These are phyloP conservation scores for Oeneis ivallda DNA, from an alignment of 2,888 invertebrate species.

Conservation along the genomic window DNA sequence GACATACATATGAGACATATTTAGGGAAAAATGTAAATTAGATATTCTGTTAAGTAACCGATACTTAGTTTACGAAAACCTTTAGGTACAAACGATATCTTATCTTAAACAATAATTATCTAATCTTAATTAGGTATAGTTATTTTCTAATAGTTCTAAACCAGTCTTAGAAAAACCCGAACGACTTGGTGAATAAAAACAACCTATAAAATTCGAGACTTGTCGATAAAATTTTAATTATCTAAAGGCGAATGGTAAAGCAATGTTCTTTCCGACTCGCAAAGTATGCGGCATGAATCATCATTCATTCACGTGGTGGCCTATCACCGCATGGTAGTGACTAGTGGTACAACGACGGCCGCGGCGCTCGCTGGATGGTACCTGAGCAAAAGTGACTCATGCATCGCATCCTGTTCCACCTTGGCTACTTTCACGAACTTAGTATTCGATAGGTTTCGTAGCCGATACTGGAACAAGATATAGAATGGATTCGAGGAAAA, in stretches of 20 bases:
- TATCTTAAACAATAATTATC: too few relatives aligned
- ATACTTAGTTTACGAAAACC: too few relatives aligned
- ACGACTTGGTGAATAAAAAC: neutral
- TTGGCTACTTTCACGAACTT: constrained; percentile 70
- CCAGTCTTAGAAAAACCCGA: neutral
- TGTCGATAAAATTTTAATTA: constrained; percentile 4
- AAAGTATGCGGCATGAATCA: constrained; percentile 58
- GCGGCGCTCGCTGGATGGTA: constrained; percentile 62
- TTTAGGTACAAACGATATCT: too few relatives aligned
- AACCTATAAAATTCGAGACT: neutral
- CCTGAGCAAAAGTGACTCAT: constrained; percentile 72
- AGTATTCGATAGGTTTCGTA: constrained; percentile 34
- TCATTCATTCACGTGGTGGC: constrained; percentile 67
- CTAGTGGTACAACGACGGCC: constrained; percentile 55
- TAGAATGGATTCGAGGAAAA: constrained; percentile 16
- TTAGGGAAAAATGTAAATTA: too few relatives aligned
- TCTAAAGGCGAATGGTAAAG: constrained; percentile 23
- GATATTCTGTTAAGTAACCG: neutral
- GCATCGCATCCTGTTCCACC: constrained; percentile 77
- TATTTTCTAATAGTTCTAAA: neutral
- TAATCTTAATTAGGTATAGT: too few relatives aligned
- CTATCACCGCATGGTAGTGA: constrained; percentile 63
- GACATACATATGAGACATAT: neutral
- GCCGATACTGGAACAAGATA: constrained; percentile 29
- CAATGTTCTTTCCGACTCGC: constrained; percentile 34